phyloP scores from a whole-genome alignment of 2,888 invertebrate species.

The Pristionchus japonicus region DNA sequence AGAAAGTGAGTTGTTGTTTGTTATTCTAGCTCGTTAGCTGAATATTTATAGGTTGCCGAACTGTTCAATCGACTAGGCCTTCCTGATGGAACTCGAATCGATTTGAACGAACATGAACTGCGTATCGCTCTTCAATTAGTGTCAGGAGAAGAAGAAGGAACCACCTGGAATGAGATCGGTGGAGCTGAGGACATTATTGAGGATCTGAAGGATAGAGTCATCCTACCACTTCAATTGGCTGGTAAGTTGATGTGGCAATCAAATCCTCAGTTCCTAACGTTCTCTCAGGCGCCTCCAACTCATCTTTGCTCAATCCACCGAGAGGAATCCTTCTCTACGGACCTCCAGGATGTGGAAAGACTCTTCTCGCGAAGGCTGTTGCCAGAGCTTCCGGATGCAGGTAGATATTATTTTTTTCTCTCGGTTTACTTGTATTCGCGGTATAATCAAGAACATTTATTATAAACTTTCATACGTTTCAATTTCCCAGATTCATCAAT shows the following conservation, averaged over 20 bases:
- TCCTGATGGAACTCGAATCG: slow-evolving; percentile 56
- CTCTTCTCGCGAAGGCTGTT: slow-evolving; percentile 73
- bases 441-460: too few relatives aligned
- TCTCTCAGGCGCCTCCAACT: not conserved
- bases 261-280: not conserved
- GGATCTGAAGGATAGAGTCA: slow-evolving; percentile 68
- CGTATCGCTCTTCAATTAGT: slow-evolving; percentile 68
- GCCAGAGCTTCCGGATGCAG: slow-evolving; percentile 68
- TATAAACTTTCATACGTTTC: too few relatives aligned
- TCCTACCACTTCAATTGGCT: slow-evolving; percentile 64
- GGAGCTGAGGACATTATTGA: slow-evolving; percentile 66
- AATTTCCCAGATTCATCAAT: slow-evolving; percentile 71
- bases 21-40: not conserved
- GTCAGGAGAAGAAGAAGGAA: slow-evolving; percentile 57
- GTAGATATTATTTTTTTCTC: slow-evolving; percentile 33
- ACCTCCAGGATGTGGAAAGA: slow-evolving; percentile 75
- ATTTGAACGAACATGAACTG: slow-evolving; percentile 71
- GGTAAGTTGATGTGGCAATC: slow-evolving; percentile 37
- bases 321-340: slow-evolving; percentile 72
- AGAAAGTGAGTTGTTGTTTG: slow-evolving; percentile 54
- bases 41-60: slow-evolving; percentile 55
- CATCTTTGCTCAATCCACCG: slow-evolving; percentile 34
- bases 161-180: slow-evolving; percentile 64
- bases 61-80: slow-evolving; percentile 61
- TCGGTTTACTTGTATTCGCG: not conserved